A percentile compares a stretch with the other conserved stretches of the same genome.
These are phyloP conservation scores for Nephotettix cincticeps DNA, from an alignment of 1,140 invertebrate genomes.

Conservation along the genomic window DNA sequence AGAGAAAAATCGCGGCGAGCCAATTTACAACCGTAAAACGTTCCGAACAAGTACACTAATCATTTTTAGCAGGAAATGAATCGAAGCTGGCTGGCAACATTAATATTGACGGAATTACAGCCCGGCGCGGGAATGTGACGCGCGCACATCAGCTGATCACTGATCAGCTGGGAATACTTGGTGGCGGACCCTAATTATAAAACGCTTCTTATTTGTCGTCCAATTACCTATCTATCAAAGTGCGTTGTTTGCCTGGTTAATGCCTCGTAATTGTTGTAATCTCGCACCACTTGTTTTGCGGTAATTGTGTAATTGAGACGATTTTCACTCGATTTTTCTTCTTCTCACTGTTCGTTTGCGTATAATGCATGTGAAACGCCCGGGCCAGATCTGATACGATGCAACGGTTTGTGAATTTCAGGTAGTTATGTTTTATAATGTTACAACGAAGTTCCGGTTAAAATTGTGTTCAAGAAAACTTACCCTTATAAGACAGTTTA, in stretches of 20 bases:
- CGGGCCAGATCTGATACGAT: too few relatives aligned
- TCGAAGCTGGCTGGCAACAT: neutral
- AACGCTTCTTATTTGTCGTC: constrained; percentile 17
- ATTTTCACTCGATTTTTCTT: too few relatives aligned
- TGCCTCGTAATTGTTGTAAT: constrained; percentile 7
- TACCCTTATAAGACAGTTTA: too few relatives aligned
- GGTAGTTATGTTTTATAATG: too few relatives aligned
- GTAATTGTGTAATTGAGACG: neutral
- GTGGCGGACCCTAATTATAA: neutral
- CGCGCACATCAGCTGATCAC: neutral
- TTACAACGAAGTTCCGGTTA: too few relatives aligned
- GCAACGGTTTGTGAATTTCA: too few relatives aligned
- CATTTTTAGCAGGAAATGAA: neutral
- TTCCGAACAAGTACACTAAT: neutral
- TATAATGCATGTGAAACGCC: too few relatives aligned
- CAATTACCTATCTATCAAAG: constrained; percentile 10
- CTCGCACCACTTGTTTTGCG: neutral
- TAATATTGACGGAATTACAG: constrained; percentile 19
- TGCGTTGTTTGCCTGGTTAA: neutral
- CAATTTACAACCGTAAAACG: neutral
- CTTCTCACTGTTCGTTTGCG: too few relatives aligned
- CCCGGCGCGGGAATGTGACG: neutral
- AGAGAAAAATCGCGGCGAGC: too few relatives aligned
- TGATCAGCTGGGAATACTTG: neutral
- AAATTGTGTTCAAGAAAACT: too few relatives aligned